Conservation (phyloP, 2,113 vertebrate species). For the Esox niger region DNA sequence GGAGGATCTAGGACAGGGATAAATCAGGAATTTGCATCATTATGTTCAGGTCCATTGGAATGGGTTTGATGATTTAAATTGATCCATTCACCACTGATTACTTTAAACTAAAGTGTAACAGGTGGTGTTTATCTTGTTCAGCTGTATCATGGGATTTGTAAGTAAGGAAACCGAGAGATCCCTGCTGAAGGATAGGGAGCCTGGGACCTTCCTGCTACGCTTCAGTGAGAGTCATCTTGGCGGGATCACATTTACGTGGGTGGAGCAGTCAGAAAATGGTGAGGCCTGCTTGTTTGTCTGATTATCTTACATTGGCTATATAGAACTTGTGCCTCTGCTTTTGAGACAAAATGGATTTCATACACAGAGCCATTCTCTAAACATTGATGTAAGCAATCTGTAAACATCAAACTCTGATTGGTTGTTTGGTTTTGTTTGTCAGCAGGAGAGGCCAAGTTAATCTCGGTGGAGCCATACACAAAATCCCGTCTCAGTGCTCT, state of each 20-base stretch:
- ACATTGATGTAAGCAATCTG: no score
- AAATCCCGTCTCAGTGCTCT: constrained; percentile 88
- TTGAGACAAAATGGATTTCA: no score
- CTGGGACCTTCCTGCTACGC: constrained; percentile 89
- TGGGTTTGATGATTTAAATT: no score
- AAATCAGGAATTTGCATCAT: no score
- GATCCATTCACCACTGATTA: background rate
- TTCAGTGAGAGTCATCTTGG: constrained; percentile 97
- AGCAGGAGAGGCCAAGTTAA: no score
- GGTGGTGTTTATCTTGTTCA: constrained; percentile 40
- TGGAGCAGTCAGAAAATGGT: constrained; percentile 87
- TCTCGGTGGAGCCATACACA: constrained; percentile 74
- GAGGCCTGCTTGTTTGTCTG: constrained; percentile 26
- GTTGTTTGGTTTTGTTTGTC: constrained; percentile 31
- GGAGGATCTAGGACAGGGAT: no score
- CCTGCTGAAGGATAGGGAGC: constrained; percentile 86
- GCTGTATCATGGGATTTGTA: constrained; percentile 95
- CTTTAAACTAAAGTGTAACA: background rate
- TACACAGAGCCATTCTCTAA: no score
- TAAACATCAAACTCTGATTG: no score
- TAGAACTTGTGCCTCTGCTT: no score
- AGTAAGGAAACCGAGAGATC: constrained; percentile 92
- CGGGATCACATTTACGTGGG: constrained; percentile 98
- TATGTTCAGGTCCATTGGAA: no score
- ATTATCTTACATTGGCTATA: no score